Percentiles rank a stretch among this genome's conserved stretches.
phyloP scores from a whole-genome alignment of 2,113 vertebrate genomes.

The Bos taurus region DNA sequence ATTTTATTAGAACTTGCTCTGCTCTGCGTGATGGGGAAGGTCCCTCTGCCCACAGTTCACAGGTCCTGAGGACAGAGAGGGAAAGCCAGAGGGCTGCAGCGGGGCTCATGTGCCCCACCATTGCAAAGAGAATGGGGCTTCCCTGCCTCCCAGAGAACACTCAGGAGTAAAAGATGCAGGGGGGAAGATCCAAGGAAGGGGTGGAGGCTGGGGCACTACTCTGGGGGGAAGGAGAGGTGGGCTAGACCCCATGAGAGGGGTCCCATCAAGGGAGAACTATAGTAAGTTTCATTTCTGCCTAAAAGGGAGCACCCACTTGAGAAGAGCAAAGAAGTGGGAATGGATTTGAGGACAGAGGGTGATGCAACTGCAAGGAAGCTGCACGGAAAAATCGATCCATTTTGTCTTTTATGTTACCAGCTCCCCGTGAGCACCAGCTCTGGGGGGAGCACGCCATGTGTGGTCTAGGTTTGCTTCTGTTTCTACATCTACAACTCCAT shows the following conservation, averaged over 20 bases:
- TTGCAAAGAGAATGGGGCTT: not conserved
- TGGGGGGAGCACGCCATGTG: accelerated
- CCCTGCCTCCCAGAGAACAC: not conserved
- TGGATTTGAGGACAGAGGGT: accelerated
- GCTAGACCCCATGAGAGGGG: not conserved
- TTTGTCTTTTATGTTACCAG: not conserved
- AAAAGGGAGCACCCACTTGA: not conserved
- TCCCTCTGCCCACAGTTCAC: not conserved
- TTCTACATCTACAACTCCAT: not conserved
- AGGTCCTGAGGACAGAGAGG: not conserved
- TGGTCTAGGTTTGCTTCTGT: accelerated
- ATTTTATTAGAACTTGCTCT: not conserved
- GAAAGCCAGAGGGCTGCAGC: no score
- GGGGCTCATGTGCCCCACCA: not conserved
- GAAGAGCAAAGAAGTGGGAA: not conserved
- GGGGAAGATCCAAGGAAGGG: not conserved
- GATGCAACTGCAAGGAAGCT: not conserved
- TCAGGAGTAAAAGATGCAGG: not conserved
- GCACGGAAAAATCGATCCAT: accelerated
- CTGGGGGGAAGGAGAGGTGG: not conserved
- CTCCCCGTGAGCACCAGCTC: not conserved
- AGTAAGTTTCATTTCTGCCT: not conserved
- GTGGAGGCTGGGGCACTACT: not conserved
- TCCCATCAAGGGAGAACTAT: not conserved
- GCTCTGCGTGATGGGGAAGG: not conserved